Evolutionary conservation across 2,113 vertebrate species (phyloP).

Genomic region (Alethe diademata): DNA sequence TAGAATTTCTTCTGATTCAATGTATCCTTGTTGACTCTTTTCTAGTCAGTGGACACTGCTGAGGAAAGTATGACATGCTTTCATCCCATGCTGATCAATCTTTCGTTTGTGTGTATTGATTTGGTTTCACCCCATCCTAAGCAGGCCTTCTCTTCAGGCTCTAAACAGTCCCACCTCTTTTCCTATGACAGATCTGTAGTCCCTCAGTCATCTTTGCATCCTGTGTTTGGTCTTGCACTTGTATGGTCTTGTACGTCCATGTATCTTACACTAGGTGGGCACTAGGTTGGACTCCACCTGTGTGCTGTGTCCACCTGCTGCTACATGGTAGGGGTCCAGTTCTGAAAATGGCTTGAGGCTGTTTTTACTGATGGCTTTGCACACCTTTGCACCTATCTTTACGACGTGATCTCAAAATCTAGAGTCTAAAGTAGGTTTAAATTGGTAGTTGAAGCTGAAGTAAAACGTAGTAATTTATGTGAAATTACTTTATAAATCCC

Average conservation of each 20-base stretch:
- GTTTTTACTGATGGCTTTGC: not conserved
- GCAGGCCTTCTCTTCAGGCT: not conserved
- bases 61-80: not conserved
- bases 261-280: not conserved
- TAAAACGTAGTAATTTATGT: not conserved
- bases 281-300: not conserved
- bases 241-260: accelerated
- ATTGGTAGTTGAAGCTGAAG: constrained; percentile 31
- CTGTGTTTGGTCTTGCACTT: not conserved
- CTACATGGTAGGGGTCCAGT: not conserved
- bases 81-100: not conserved
- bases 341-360: not conserved
- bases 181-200: not conserved
- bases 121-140: not conserved
- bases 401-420: not conserved
- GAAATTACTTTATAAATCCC: constrained; percentile 24
- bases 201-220: not conserved
- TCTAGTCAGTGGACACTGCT: not conserved
- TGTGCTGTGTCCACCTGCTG: not conserved
- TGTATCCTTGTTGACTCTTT: not conserved
- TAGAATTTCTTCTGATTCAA: not conserved
- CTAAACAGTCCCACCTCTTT: not conserved
- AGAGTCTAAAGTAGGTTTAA: not conserved
- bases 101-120: accelerated
- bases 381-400: not conserved